Evolutionary conservation across 2,113 vertebrate species (phyloP).

Genomic region (Leptocoma aspasia): DNA sequence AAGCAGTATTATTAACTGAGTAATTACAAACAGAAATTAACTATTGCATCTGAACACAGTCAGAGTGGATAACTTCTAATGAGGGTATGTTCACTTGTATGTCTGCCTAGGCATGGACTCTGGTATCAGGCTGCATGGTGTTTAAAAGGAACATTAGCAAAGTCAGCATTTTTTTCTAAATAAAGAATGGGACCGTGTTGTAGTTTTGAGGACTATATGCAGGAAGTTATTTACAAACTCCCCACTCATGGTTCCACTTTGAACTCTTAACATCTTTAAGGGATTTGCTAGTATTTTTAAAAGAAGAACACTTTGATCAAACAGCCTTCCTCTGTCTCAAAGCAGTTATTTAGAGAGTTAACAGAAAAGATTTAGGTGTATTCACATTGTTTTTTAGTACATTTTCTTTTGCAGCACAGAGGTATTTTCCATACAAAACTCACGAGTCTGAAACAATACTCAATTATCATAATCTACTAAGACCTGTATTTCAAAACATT

Average conservation of each 20-base stretch:
- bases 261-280: background rate
- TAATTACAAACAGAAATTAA: background rate
- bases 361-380: background rate
- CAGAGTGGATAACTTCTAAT: background rate
- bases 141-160: background rate
- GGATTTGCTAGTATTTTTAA: background rate
- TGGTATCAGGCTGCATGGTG: background rate
- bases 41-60: background rate
- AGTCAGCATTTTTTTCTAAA: background rate
- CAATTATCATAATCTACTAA: constrained; percentile 23
- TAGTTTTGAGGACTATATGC: background rate
- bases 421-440: constrained; percentile 3
- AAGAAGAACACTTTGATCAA: background rate
- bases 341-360: background rate
- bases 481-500: constrained; percentile 27
- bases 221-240: background rate
- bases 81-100: background rate
- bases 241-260: background rate
- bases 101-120: background rate
- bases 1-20: background rate
- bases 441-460: constrained; percentile 9
- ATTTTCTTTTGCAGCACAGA: background rate
- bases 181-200: background rate
- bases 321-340: background rate
- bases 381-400: rapidly evolving